Evolutionary conservation across 2,888 invertebrate species (phyloP).

Genomic region (Euplagia quadripunctaria): DNA sequence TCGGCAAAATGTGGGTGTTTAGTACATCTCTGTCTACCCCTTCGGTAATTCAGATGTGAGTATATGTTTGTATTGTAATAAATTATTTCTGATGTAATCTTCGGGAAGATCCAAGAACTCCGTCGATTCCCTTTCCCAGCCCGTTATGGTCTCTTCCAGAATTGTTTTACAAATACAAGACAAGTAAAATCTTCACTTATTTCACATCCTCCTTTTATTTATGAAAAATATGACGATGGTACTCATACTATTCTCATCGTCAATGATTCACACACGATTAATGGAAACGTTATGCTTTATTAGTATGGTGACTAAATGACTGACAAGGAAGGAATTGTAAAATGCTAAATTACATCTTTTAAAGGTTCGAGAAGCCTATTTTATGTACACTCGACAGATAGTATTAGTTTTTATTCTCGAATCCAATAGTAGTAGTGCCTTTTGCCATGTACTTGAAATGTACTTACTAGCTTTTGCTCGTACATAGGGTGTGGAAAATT

Average conservation of each 20-base stretch:
- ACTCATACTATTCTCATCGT: not conserved
- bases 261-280: not conserved
- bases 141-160: not conserved
- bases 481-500: no score
- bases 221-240: not conserved
- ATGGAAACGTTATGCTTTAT: not conserved
- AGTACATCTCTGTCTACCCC: no score
- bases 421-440: no score
- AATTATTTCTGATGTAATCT: no score
- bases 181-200: not conserved
- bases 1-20: no score
- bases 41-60: no score
- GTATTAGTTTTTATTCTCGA: no score
- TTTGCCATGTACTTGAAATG: no score
- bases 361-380: not conserved
- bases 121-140: not conserved
- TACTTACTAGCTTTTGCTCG: no score
- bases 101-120: not conserved
- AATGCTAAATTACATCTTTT: not conserved
- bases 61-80: no score
- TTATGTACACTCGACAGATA: not conserved
- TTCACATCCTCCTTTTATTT: not conserved
- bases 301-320: not conserved
- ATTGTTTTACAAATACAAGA: not conserved
- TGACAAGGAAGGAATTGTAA: no score